phyloP scores from a whole-genome alignment of 2,888 invertebrate genomes.

The Hedychridium roseum region DNA sequence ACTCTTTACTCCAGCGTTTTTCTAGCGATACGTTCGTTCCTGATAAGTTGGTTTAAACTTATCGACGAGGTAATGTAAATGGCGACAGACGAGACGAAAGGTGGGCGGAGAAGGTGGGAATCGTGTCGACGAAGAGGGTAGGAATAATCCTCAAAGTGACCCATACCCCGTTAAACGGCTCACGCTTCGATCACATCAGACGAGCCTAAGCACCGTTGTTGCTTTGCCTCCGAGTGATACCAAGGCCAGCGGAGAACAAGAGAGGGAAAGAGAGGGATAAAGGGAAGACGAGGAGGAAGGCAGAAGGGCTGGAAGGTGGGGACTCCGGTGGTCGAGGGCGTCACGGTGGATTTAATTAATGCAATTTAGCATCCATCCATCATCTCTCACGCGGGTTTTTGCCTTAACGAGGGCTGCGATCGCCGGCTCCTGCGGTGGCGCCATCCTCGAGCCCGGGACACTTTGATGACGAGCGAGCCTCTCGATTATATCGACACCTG shows the following conservation, averaged over 20 bases:
- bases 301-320: no score
- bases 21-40: no score
- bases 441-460: slow-evolving; percentile 32
- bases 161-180: slow-evolving; percentile 56
- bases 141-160: slow-evolving; percentile 59
- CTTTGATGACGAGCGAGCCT: slow-evolving; percentile 53
- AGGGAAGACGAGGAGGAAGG: no score
- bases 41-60: no score
- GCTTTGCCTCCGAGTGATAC: slow-evolving; percentile 53
- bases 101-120: no score
- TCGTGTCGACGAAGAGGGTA: no score
- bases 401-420: slow-evolving; percentile 55
- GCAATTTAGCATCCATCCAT: slow-evolving; percentile 63
- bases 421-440: slow-evolving; percentile 14
- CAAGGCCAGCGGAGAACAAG: no score
- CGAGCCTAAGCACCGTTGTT: slow-evolving; percentile 36
- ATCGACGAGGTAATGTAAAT: no score
- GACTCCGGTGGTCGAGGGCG: slow-evolving; percentile 42
- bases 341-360: slow-evolving; percentile 63
- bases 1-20: no score
- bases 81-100: no score
- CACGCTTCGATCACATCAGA: slow-evolving; percentile 53
- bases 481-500: slow-evolving; percentile 59
- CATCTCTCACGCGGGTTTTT: slow-evolving; percentile 62
- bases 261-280: no score